Conservation (phyloP, 2,113 vertebrate species). For the Lichenostomus cassidix region DNA sequence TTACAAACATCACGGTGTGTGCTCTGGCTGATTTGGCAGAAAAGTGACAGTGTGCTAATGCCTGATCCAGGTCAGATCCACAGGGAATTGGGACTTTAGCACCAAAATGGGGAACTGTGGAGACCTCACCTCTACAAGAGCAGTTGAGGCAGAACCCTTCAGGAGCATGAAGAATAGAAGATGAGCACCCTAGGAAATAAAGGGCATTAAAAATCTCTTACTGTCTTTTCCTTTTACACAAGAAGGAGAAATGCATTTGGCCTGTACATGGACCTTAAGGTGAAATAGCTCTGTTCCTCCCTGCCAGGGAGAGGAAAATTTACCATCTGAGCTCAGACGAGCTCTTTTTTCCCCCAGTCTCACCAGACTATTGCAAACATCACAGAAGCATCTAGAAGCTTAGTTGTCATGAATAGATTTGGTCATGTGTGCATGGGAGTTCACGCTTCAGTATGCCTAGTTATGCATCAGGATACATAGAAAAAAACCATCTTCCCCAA, state of each 20-base stretch:
- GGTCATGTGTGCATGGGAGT: neutral
- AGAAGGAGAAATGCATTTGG: neutral
- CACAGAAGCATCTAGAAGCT: neutral
- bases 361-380: neutral
- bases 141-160: neutral
- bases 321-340: neutral
- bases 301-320: neutral
- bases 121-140: neutral
- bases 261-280: neutral
- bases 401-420: neutral
- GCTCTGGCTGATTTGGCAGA: neutral
- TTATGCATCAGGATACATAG: neutral
- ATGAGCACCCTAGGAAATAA: neutral
- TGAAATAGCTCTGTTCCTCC: neutral
- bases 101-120: neutral
- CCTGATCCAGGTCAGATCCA: neutral
- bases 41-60: neutral
- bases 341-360: neutral
- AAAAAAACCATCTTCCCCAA: neutral
- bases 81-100: neutral
- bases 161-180: neutral
- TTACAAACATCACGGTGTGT: neutral
- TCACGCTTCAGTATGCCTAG: neutral
- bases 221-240: neutral
- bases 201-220: neutral